A percentile compares a stretch with the other conserved stretches of the same genome.
phyloP scores from a whole-genome alignment of 2,888 invertebrate genomes.

The Sinodicranocentrus sp. region DNA sequence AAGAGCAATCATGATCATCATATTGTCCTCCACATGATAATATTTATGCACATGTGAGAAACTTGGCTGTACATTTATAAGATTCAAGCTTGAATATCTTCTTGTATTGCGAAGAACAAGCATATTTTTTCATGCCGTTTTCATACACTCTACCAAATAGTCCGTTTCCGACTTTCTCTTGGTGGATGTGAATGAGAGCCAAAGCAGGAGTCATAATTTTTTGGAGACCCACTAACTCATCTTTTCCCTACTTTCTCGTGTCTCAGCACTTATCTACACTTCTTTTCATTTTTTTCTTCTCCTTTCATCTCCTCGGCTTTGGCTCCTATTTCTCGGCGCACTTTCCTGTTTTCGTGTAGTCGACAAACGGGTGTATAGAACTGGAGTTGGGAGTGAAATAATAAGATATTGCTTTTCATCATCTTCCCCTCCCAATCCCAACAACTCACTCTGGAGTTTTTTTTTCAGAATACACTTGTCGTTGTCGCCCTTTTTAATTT shows the following conservation, averaged over 20 bases:
- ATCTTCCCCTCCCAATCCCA: background rate
- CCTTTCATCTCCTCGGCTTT: background rate
- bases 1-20: background rate
- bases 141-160: no score
- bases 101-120: constrained; percentile 14
- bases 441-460: constrained; percentile 14
- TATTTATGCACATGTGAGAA: constrained; percentile 16
- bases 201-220: constrained; percentile 5
- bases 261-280: constrained; percentile 12
- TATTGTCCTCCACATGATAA: constrained; percentile 10
- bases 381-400: no score
- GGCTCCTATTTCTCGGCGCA: no score
- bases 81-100: no score
- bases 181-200: constrained; percentile 10
- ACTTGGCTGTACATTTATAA: background rate
- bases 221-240: constrained; percentile 16
- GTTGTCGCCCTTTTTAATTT: background rate
- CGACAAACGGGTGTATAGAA: no score
- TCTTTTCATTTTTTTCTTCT: background rate
- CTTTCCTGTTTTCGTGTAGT: no score
- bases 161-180: no score
- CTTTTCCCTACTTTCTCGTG: constrained; percentile 1
- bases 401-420: background rate
- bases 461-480: background rate
- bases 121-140: background rate